A percentile compares a stretch with the other conserved stretches of the same genome.
Evolutionary conservation across 2,888 invertebrate species (phyloP).

Genomic region (Drosophila cyrtoloma): DNA sequence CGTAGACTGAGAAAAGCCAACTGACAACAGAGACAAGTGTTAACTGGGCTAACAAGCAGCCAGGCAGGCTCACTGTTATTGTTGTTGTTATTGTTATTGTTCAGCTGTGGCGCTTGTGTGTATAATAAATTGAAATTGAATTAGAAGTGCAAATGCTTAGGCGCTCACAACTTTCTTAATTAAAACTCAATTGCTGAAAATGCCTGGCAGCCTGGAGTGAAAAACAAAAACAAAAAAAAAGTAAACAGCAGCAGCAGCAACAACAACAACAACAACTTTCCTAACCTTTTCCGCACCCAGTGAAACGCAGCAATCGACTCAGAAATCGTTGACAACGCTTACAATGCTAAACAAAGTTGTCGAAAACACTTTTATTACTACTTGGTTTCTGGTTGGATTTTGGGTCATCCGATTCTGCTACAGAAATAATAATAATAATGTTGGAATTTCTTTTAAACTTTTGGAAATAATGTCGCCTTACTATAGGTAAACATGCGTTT

Average conservation of each 20-base stretch:
- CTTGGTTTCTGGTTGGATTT: not conserved
- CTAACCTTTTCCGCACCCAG: not conserved
- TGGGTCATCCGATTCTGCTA: not conserved
- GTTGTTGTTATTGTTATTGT: slow-evolving; percentile 16
- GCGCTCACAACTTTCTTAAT: slow-evolving; percentile 71
- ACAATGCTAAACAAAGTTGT: not conserved
- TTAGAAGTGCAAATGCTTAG: slow-evolving; percentile 52
- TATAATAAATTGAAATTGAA: slow-evolving; percentile 45
- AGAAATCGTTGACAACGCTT: not conserved
- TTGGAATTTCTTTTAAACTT: not conserved
- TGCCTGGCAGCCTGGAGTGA: slow-evolving; percentile 48
- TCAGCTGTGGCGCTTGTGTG: slow-evolving; percentile 26
- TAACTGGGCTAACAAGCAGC: slow-evolving; percentile 33
- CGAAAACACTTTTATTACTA: not conserved
- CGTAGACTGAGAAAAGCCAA: not conserved
- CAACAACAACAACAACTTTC: not conserved
- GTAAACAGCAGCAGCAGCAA: not conserved
- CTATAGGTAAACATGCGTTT: not conserved
- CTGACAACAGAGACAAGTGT: slow-evolving; percentile 2
- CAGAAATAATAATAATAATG: not conserved
- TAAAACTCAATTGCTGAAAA: slow-evolving; percentile 70
- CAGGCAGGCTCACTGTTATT: not conserved
- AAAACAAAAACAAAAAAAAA: slow-evolving; percentile 31
- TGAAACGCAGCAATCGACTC: not conserved
- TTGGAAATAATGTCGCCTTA: not conserved